phyloP scores from a whole-genome alignment of 2,888 invertebrate genomes.

The Ochropleura leucogaster region DNA sequence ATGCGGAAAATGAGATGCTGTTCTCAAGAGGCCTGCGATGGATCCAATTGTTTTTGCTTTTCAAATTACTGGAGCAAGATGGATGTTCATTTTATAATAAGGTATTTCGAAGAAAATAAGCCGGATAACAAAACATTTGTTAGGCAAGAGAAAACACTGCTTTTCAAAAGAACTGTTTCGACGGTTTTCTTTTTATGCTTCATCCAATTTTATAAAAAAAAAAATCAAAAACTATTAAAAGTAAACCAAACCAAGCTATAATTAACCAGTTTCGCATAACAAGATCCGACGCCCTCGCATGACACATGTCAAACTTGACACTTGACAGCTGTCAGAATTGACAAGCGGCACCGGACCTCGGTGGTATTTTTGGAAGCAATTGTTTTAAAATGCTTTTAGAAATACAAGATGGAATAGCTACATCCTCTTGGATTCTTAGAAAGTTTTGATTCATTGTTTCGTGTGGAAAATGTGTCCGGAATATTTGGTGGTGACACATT shows the following conservation, averaged over 20 bases:
- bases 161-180: neutral
- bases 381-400: constrained; percentile 67
- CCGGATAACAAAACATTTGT: neutral
- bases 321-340: constrained; percentile 73
- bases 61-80: constrained; percentile 12
- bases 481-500: constrained; percentile 19
- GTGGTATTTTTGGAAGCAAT: constrained; percentile 58
- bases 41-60: constrained; percentile 28
- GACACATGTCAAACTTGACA: constrained; percentile 73
- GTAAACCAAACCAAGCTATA: constrained; percentile 37
- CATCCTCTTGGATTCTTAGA: constrained; percentile 43
- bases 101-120: neutral
- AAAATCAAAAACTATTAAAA: constrained; percentile 16
- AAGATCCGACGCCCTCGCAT: constrained; percentile 61
- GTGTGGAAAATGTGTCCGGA: constrained; percentile 12
- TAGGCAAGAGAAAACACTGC: neutral
- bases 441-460: constrained; percentile 38
- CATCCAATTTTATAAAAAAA: neutral
- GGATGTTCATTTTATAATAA: neutral
- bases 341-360: constrained; percentile 62
- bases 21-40: constrained; percentile 10
- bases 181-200: neutral
- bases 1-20: constrained; percentile 27
- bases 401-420: constrained; percentile 48
- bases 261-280: constrained; percentile 61